Evolutionary conservation across 2,113 vertebrate species (phyloP).

Genomic region (Anas platyrhynchos): DNA sequence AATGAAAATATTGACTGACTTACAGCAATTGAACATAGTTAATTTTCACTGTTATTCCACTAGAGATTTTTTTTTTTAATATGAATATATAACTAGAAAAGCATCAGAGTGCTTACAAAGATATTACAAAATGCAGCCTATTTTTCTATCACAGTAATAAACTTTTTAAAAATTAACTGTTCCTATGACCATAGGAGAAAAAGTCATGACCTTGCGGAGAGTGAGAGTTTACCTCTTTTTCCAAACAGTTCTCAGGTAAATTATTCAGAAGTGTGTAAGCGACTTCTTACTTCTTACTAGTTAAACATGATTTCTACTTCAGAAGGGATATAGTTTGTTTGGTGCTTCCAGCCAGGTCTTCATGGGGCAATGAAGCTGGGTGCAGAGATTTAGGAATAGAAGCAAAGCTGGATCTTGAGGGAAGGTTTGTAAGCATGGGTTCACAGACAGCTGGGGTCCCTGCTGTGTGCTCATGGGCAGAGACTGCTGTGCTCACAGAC

Average conservation of each 20-base stretch:
- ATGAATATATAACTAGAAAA: background rate
- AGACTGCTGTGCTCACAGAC: background rate
- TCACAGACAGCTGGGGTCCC: background rate
- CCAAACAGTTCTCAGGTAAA: background rate
- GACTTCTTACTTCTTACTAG: background rate
- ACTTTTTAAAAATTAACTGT: background rate
- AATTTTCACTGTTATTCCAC: background rate
- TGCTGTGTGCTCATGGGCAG: background rate
- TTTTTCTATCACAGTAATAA: background rate
- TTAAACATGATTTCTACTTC: background rate
- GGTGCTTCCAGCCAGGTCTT: background rate
- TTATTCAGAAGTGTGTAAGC: background rate
- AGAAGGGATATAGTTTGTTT: background rate
- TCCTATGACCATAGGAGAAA: background rate
- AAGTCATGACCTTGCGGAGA: background rate
- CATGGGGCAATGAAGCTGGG: background rate
- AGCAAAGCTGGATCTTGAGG: background rate
- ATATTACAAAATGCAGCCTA: background rate
- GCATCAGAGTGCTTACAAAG: background rate
- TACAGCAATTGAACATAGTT: background rate
- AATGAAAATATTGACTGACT: background rate
- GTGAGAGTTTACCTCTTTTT: background rate
- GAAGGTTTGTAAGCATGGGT: accelerated
- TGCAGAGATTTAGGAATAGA: background rate
- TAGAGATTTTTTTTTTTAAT: background rate